Base-by-base conservation (phyloP, 2,113 vertebrate species). In the Chinchilla lanigera region DNA sequence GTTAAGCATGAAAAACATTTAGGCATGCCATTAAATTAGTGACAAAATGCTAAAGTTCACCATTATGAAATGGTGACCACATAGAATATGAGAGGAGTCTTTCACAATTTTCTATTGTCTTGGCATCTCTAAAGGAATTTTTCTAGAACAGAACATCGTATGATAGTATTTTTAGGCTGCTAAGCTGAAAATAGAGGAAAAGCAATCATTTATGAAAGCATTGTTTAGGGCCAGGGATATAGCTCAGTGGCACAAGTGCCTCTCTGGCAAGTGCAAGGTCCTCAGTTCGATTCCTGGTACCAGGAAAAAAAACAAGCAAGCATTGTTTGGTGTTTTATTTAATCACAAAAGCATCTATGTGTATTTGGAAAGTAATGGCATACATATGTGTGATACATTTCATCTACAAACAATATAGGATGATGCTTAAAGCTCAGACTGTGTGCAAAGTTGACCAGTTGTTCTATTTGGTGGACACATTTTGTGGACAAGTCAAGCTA, bases 141-240 rank as follows among this genome's bases (percentile, higher is more conserved):
- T 92, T 83, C n/a, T 90, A 82, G 81, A 82, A 67, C 38, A 85
- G 60, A 86, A 52, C n/a, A 67, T 1, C 52, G 73, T 88, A 73
- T 83, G 77, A 28, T 93, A 69, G 30, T 78, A 67, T 14, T 94
- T 96, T 85, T 80, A 88, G 78, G 84, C 67, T 85, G 47, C 12
- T 77, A 41, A 75, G 22, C 38, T 75, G 61, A 90, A 90, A 93
- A 87, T 82, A 38, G n/a, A 81, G 73, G 82, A 90, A 95, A 96
- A 69, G 30, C 47, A 80, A 0, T 69, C 77, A 83, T 75, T 54
- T 71, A 38, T 38, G 50, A 95, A 83, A 83, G 35, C 67, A 69
- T 90, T 38, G 8, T 90, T 90, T 19, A 56, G n/a, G n/a, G n/a
- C n/a, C n/a, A n/a, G n/a, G n/a, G n/a, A n/a, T n/a, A n/a, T n/a